phyloP scores from a whole-genome alignment of 2,113 vertebrate genomes.

The Panurus biarmicus region DNA sequence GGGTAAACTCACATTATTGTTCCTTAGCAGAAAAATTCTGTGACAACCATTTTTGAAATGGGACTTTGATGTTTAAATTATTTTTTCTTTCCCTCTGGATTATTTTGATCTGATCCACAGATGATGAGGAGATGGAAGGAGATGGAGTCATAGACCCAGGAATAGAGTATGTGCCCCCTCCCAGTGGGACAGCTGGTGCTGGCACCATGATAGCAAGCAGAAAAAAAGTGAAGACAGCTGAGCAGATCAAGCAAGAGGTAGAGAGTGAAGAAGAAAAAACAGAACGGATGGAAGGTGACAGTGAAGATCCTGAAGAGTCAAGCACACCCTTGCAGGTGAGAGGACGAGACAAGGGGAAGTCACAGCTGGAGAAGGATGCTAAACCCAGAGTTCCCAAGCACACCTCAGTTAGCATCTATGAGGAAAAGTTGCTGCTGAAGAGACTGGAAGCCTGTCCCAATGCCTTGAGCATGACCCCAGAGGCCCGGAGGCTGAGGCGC shows the following conservation, averaged over 20 bases:
- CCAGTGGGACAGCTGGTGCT: slow-evolving; percentile 54
- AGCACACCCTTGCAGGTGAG: slow-evolving; percentile 33
- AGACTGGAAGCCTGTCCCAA: slow-evolving; percentile 84
- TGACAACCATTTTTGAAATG: not conserved
- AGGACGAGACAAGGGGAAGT: slow-evolving; percentile 68
- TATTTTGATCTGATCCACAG: slow-evolving; percentile 63
- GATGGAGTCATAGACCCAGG: slow-evolving; percentile 95
- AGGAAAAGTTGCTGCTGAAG: slow-evolving; percentile 86
- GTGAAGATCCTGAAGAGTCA: slow-evolving; percentile 70
- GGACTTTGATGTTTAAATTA: not conserved
- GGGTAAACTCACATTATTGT: not conserved
- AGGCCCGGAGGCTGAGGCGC: slow-evolving; percentile 84
- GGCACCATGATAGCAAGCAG: slow-evolving; percentile 64
- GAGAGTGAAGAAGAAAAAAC: slow-evolving; percentile 90
- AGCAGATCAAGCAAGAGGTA: slow-evolving; percentile 89
- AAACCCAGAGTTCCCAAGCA: slow-evolving; percentile 62
- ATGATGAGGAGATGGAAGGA: slow-evolving; percentile 90
- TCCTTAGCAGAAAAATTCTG: not conserved
- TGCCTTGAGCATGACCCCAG: slow-evolving; percentile 83
- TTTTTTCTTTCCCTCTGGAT: not conserved
- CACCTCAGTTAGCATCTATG: slow-evolving; percentile 81
- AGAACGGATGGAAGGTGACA: slow-evolving; percentile 68
- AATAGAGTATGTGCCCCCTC: slow-evolving; percentile 85
- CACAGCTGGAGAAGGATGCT: slow-evolving; percentile 66
- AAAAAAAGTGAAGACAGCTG: slow-evolving; percentile 79